Percentiles rank a stretch among this genome's conserved stretches.
These are phyloP conservation scores for Actinia equina DNA, from an alignment of 64 coral and sea anemone species.

Conservation along the genomic window DNA sequence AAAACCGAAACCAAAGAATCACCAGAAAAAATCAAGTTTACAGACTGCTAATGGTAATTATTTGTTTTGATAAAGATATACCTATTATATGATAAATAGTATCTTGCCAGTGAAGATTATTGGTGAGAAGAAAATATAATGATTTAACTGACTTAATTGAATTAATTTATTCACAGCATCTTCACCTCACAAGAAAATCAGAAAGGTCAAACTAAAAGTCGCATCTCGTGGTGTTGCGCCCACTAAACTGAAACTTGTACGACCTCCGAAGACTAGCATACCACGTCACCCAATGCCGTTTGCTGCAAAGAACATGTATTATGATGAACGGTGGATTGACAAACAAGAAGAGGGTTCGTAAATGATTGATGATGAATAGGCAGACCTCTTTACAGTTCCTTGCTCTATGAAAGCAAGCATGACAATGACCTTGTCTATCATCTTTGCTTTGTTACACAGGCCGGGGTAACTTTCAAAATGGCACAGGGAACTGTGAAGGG, in stretches of 20 bases:
- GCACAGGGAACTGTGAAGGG: too few species aligned
- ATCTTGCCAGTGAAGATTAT: background rate
- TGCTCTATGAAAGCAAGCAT: too few species aligned
- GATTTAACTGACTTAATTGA: too few species aligned
- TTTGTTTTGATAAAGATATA: background rate
- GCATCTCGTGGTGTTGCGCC: slow-evolving; percentile 80
- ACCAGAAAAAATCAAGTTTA: background rate
- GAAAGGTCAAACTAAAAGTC: slow-evolving; percentile 68
- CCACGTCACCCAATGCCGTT: slow-evolving; percentile 96
- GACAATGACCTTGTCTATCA: too few species aligned
- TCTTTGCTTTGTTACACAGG: too few species aligned
- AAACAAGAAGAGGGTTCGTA: slow-evolving; percentile 87
- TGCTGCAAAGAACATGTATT: slow-evolving; percentile 99
- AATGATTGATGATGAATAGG: background rate
- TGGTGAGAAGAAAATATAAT: background rate
- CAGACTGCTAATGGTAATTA: background rate
- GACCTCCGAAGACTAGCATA: slow-evolving; percentile 66
- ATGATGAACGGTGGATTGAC: slow-evolving; percentile 97
- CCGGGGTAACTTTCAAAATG: background rate
- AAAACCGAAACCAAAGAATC: background rate
- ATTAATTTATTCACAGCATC: background rate
- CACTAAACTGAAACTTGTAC: slow-evolving; percentile 70
- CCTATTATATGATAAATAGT: too few species aligned
- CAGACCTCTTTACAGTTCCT: too few species aligned
- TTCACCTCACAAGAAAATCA: slow-evolving; percentile 16